Conservation (phyloP, 2,113 vertebrate species). For the Aythya baeri region DNA sequence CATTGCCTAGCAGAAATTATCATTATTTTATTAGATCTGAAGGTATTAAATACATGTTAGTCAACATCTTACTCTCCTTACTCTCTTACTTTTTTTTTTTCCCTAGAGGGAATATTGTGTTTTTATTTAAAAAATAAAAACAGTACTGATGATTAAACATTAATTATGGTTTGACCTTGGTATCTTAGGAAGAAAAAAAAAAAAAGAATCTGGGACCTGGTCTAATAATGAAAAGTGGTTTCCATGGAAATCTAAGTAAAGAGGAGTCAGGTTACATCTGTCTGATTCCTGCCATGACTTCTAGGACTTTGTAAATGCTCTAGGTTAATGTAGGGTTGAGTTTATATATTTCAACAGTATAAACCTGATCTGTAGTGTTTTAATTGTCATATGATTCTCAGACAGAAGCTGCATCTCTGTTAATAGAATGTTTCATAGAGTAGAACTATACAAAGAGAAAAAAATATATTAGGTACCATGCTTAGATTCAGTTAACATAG, state of each 20-base stretch:
- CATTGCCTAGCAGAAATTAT: not conserved
- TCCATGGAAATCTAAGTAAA: conserved; percentile 56
- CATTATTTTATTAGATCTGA: conserved; percentile 1
- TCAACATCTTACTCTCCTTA: not conserved
- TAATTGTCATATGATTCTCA: not conserved
- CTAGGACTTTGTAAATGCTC: conserved; percentile 24
- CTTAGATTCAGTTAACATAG: not conserved
- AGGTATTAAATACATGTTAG: not conserved
- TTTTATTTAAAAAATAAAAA: not conserved
- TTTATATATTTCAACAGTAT: not conserved
- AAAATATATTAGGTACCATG: not conserved
- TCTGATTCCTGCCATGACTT: conserved; percentile 45
- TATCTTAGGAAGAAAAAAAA: not conserved
- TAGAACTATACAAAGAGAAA: not conserved
- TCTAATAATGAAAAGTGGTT: conserved; percentile 37
- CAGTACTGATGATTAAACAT: not conserved
- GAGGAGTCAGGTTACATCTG: conserved; percentile 8
- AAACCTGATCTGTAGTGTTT: not conserved
- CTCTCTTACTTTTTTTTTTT: not conserved
- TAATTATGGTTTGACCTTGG: conserved; percentile 18
- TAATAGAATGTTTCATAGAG: not conserved
- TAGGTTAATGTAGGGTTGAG: conserved; percentile 25
- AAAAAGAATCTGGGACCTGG: not conserved
- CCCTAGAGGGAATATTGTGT: not conserved
- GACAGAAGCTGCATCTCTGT: not conserved